Conservation (phyloP, 2,888 invertebrate genomes). For the Sisyra terminalis region DNA sequence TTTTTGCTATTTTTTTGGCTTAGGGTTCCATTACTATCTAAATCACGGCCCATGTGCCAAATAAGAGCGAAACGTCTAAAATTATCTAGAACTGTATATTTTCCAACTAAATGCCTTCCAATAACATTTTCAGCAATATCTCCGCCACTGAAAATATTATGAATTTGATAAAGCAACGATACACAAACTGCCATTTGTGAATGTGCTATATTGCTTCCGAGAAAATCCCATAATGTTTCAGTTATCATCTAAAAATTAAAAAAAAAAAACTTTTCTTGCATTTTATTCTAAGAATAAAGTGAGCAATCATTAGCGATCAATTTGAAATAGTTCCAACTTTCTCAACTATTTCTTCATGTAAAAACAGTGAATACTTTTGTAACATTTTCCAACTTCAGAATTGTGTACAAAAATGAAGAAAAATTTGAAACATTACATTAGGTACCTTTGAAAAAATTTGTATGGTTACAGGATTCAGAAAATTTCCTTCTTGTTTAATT, state of each 20-base stretch:
- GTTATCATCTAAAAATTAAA: constrained; percentile 35
- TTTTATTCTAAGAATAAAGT: too few relatives aligned
- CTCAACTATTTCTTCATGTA: too few relatives aligned
- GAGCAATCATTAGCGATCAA: too few relatives aligned
- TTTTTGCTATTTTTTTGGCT: constrained; percentile 29
- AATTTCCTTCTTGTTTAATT: too few relatives aligned
- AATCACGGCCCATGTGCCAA: constrained; percentile 63
- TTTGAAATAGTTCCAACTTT: too few relatives aligned
- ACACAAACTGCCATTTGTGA: constrained; percentile 43
- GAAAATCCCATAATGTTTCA: constrained; percentile 52
- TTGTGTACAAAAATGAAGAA: too few relatives aligned
- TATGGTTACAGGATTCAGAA: too few relatives aligned
- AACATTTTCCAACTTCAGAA: too few relatives aligned
- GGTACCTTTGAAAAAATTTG: too few relatives aligned
- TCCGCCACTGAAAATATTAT: constrained; percentile 44
- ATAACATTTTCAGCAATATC: constrained; percentile 54
- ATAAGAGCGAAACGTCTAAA: constrained; percentile 47
- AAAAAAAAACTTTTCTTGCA: too few relatives aligned
- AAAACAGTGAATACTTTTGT: too few relatives aligned
- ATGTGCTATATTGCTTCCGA: constrained; percentile 37
- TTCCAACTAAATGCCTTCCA: constrained; percentile 29
- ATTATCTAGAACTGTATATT: constrained; percentile 33
- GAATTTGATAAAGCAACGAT: constrained; percentile 59
- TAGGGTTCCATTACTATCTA: constrained; percentile 31
- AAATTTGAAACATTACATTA: too few relatives aligned